phyloP scores from a whole-genome alignment of 1,140 invertebrate genomes.

The Euschistus heros region DNA sequence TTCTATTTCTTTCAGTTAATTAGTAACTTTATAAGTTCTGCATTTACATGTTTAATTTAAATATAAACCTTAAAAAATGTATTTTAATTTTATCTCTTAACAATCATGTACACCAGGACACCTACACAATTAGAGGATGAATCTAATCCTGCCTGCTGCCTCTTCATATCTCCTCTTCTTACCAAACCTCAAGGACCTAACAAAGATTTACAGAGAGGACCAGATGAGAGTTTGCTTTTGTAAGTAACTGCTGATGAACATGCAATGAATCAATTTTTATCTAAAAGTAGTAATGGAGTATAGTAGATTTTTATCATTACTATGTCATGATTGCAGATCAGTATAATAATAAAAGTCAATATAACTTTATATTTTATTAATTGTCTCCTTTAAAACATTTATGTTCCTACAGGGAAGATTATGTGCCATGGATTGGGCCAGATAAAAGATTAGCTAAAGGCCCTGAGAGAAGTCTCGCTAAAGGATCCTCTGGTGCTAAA shows the following conservation, averaged over 20 bases:
- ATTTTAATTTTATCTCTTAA: too few relatives aligned
- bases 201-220: constrained; percentile 46
- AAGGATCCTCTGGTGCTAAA: constrained; percentile 39
- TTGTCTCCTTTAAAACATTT: neutral
- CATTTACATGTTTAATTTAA: too few relatives aligned
- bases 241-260: too few relatives aligned
- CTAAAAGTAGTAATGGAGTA: too few relatives aligned
- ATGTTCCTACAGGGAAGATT: constrained; percentile 46
- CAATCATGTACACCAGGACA: neutral
- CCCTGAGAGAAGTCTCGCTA: constrained; percentile 40
- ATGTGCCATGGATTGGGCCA: constrained; percentile 57
- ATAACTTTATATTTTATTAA: constrained; percentile 10
- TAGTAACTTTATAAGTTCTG: too few relatives aligned
- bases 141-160: constrained; percentile 30
- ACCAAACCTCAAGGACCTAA: constrained; percentile 48
- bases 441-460: constrained; percentile 46
- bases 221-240: constrained; percentile 54
- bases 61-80: too few relatives aligned
- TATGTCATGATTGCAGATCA: too few relatives aligned
- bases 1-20: too few relatives aligned
- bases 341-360: too few relatives aligned
- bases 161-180: constrained; percentile 43
- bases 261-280: too few relatives aligned
- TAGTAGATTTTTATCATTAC: too few relatives aligned
- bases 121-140: neutral